These are phyloP conservation scores for Hypomecis punctinalis DNA, from an alignment of 2,888 invertebrate species.

Conservation along the genomic window DNA sequence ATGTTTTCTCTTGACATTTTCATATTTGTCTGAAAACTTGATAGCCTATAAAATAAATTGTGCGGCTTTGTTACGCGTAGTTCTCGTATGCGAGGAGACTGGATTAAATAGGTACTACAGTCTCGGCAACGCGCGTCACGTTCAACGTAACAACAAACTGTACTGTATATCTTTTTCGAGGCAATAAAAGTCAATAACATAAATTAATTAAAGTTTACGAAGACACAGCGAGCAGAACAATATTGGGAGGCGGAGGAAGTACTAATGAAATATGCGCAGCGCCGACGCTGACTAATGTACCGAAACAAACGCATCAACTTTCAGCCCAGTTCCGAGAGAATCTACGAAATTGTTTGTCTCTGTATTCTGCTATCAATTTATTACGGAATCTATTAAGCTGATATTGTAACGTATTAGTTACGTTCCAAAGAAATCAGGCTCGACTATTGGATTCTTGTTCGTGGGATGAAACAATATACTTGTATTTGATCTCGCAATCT, in stretches of 20 bases:
- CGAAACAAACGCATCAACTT: slow-evolving; percentile 73
- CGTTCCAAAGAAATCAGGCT: slow-evolving; percentile 9
- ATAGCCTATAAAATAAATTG: slow-evolving; percentile 31
- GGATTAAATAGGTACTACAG: slow-evolving; percentile 3
- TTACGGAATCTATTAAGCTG: slow-evolving; percentile 24
- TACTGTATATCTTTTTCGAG: slow-evolving; percentile 44
- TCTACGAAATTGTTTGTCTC: slow-evolving; percentile 42
- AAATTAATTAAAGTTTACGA: slow-evolving; percentile 75
- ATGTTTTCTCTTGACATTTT: slow-evolving; percentile 36
- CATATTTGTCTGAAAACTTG: slow-evolving; percentile 41
- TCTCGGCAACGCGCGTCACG: slow-evolving; percentile 23
- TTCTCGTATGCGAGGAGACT: slow-evolving; percentile 5
- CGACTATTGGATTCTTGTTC: not conserved
- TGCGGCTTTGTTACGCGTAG: slow-evolving; percentile 11
- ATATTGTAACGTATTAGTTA: slow-evolving; percentile 23
- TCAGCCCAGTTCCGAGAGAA: slow-evolving; percentile 51
- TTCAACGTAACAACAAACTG: slow-evolving; percentile 35
- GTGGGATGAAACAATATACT: too few relatives aligned
- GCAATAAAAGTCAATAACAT: slow-evolving; percentile 64
- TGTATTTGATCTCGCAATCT: too few relatives aligned
- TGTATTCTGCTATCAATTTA: slow-evolving; percentile 32
- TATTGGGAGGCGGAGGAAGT: slow-evolving; percentile 61
- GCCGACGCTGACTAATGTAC: slow-evolving; percentile 70
- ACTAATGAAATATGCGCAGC: slow-evolving; percentile 80
- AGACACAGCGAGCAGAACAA: slow-evolving; percentile 72